phyloP scores from a whole-genome alignment of 2,888 invertebrate genomes.

The Carabus problematicus region DNA sequence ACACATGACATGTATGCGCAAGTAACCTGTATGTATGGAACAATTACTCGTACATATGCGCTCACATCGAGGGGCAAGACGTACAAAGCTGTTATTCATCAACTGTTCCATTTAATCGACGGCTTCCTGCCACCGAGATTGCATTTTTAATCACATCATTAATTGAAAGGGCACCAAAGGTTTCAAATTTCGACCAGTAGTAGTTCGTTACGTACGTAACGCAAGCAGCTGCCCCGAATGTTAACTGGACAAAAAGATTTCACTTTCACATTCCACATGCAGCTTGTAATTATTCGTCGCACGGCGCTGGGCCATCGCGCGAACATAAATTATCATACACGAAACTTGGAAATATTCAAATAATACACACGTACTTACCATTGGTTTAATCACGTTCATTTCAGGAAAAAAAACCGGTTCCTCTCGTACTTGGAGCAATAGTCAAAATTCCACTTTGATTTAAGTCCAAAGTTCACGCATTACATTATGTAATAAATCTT shows the following conservation, averaged over 20 bases:
- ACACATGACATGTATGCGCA: too few relatives aligned
- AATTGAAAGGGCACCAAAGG: constrained; percentile 32
- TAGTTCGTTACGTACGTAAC: constrained; percentile 13
- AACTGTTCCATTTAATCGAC: constrained; percentile 24
- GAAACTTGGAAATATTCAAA: too few relatives aligned
- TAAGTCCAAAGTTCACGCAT: too few relatives aligned
- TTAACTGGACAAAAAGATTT: too few relatives aligned
- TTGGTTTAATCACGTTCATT: too few relatives aligned
- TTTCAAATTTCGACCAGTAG: constrained; percentile 21
- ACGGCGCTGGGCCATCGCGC: background rate
- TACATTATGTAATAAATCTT: too few relatives aligned
- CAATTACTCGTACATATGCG: background rate
- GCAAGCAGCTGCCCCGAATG: background rate
- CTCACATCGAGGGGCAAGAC: background rate
- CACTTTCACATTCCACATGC: too few relatives aligned
- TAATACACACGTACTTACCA: too few relatives aligned
- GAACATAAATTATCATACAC: background rate
- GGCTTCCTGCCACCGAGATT: constrained; percentile 30
- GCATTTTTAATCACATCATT: constrained; percentile 26
- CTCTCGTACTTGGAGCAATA: too few relatives aligned
- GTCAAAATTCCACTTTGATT: too few relatives aligned
- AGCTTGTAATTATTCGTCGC: constrained; percentile 15
- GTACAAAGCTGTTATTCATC: constrained; percentile 27
- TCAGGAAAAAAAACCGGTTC: too few relatives aligned
- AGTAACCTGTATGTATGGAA: background rate